Percentiles rank a stretch among this genome's conserved stretches.
Conservation (phyloP, 2,888 invertebrate species). For the Nephrocerus scutellatus region DNA sequence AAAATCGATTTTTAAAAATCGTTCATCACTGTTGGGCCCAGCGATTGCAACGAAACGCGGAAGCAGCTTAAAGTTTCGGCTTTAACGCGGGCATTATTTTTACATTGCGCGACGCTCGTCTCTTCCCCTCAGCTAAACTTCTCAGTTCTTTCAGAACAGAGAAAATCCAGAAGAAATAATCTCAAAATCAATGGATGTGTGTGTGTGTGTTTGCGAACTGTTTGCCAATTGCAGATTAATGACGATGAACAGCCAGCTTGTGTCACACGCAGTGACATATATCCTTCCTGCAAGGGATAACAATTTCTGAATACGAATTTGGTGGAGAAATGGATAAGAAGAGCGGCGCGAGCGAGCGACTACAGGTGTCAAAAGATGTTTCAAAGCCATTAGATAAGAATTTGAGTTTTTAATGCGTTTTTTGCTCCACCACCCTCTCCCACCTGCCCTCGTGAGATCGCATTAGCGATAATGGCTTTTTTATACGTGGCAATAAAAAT, state of each 20-base stretch:
- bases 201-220: conserved; percentile 25
- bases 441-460: conserved; percentile 26
- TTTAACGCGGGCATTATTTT: too few relatives aligned
- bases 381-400: conserved; percentile 43
- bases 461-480: conserved; percentile 44
- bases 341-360: conserved; percentile 22
- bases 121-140: too few relatives aligned
- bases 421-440: conserved; percentile 19
- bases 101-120: too few relatives aligned
- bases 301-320: conserved; percentile 1
- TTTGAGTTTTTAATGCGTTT: conserved; percentile 36
- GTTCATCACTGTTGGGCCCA: too few relatives aligned
- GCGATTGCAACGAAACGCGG: too few relatives aligned
- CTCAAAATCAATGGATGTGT: too few relatives aligned
- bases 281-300: conserved; percentile 2
- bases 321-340: not conserved
- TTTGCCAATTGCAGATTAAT: conserved; percentile 47
- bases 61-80: too few relatives aligned
- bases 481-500: conserved; percentile 47
- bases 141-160: too few relatives aligned
- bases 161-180: too few relatives aligned
- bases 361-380: conserved; percentile 45
- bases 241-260: conserved; percentile 24
- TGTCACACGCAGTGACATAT: conserved; percentile 12
- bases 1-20: too few relatives aligned